phyloP scores from a whole-genome alignment of 1,140 invertebrate genomes.

The Drosophila yakuba region DNA sequence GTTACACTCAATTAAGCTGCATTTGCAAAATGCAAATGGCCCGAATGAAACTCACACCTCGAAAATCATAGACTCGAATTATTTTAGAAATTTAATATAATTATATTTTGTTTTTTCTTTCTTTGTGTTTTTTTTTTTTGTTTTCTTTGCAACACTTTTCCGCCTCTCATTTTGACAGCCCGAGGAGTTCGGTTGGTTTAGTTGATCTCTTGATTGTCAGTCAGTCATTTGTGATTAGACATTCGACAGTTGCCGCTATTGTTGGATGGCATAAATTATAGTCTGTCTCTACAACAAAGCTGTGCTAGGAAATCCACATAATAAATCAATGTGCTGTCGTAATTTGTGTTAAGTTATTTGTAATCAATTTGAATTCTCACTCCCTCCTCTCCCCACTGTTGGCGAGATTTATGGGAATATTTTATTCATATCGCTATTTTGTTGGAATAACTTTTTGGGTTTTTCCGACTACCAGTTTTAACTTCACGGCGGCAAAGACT shows the following conservation, averaged over 20 bases:
- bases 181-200: constrained; percentile 22
- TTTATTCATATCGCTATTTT: constrained; percentile 13
- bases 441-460: background rate
- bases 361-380: constrained; percentile 52
- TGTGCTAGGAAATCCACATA: constrained; percentile 46
- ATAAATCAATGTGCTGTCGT: constrained; percentile 63
- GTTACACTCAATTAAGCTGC: constrained; percentile 81
- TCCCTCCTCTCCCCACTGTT: background rate
- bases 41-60: constrained; percentile 62
- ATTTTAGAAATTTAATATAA: constrained; percentile 61
- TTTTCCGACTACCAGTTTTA: background rate
- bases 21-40: constrained; percentile 79
- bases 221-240: constrained; percentile 54
- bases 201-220: constrained; percentile 63
- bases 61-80: constrained; percentile 24
- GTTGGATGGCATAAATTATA: constrained; percentile 50
- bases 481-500: too few relatives aligned
- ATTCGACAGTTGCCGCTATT: constrained; percentile 46
- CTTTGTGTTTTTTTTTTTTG: constrained; percentile 22
- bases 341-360: constrained; percentile 67
- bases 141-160: constrained; percentile 43
- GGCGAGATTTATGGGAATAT: constrained; percentile 49
- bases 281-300: constrained; percentile 31
- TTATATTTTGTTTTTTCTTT: constrained; percentile 33
- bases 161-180: constrained; percentile 46